A percentile compares a stretch with the other conserved stretches of the same genome.
phyloP scores from a whole-genome alignment of 2,797 vertebrate genomes.

The Benthosema pterotum region DNA sequence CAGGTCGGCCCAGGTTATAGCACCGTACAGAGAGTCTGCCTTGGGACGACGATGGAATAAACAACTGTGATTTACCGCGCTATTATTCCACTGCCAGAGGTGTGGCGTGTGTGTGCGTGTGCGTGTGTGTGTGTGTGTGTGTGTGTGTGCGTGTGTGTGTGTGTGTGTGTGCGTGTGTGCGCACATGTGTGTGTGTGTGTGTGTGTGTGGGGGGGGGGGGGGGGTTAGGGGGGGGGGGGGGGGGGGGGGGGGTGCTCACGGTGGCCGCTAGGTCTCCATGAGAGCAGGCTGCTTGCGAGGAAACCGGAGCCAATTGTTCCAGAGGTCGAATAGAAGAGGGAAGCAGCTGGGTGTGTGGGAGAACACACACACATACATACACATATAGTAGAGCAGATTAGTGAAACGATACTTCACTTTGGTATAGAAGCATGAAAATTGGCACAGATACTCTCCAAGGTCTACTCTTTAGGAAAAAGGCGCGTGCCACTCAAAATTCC shows the following conservation, averaged over 20 bases:
- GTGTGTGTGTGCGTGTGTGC: too few relatives aligned
- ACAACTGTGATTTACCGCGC: constrained; percentile 65
- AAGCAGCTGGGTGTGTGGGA: constrained; percentile 74
- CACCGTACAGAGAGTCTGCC: constrained; percentile 25
- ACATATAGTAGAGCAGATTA: too few relatives aligned
- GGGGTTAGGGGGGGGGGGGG: too few relatives aligned
- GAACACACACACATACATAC: constrained; percentile 5
- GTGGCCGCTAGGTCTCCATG: constrained; percentile 48
- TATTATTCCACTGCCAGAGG: constrained; percentile 37
- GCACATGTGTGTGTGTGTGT: too few relatives aligned
- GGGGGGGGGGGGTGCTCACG: background rate
- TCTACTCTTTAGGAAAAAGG: too few relatives aligned
- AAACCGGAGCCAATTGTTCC: constrained; percentile 58
- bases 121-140: too few relatives aligned
- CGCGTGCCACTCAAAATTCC: too few relatives aligned
- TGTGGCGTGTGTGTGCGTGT: constrained; percentile 35
- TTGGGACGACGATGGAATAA: constrained; percentile 44
- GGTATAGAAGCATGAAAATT: too few relatives aligned
- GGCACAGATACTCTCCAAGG: too few relatives aligned
- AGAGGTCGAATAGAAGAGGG: constrained; percentile 64
- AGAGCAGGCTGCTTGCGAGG: constrained; percentile 39
- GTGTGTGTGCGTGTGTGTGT: too few relatives aligned
- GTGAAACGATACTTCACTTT: too few relatives aligned
- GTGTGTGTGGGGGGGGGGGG: too few relatives aligned
- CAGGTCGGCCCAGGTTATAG: constrained; percentile 46